Percentiles rank a stretch among this genome's conserved stretches.
Evolutionary conservation across 2,888 invertebrate genomes (phyloP).

Genomic region (Scaptomyza caliginosa): DNA sequence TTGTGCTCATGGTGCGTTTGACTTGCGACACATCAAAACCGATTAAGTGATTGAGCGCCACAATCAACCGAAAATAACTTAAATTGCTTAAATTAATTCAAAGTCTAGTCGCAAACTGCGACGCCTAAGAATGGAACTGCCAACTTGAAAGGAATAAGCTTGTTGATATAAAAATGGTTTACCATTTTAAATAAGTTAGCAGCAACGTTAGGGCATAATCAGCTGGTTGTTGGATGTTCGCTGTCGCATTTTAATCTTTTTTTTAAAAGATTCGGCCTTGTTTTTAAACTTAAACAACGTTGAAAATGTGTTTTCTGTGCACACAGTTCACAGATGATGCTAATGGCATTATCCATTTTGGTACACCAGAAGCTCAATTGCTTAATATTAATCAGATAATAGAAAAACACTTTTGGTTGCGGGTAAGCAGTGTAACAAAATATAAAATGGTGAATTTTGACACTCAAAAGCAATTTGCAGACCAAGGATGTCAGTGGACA

Average conservation of each 20-base stretch:
- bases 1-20: slow-evolving; percentile 15
- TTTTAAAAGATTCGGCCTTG: slow-evolving; percentile 6
- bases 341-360: slow-evolving; percentile 59
- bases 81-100: slow-evolving; percentile 67
- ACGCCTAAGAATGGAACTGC: slow-evolving; percentile 9
- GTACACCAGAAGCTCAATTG: slow-evolving; percentile 56
- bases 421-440: slow-evolving; percentile 36
- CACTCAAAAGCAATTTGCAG: slow-evolving; percentile 27
- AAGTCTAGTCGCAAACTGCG: slow-evolving; percentile 18
- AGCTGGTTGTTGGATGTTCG: slow-evolving; percentile 33
- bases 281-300: neutral
- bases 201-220: slow-evolving; percentile 9
- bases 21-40: slow-evolving; percentile 16
- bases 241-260: slow-evolving; percentile 22
- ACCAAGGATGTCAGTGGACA: slow-evolving; percentile 34
- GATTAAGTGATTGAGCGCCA: slow-evolving; percentile 30
- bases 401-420: slow-evolving; percentile 74
- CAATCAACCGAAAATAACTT: slow-evolving; percentile 43
- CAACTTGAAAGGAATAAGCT: slow-evolving; percentile 8
- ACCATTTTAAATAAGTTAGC: slow-evolving; percentile 23
- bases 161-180: neutral
- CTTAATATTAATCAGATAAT: slow-evolving; percentile 59
- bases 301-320: slow-evolving; percentile 68
- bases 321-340: slow-evolving; percentile 51
- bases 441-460: neutral